Conservation (phyloP, 2,113 vertebrate genomes). For the Plecotus auritus region DNA sequence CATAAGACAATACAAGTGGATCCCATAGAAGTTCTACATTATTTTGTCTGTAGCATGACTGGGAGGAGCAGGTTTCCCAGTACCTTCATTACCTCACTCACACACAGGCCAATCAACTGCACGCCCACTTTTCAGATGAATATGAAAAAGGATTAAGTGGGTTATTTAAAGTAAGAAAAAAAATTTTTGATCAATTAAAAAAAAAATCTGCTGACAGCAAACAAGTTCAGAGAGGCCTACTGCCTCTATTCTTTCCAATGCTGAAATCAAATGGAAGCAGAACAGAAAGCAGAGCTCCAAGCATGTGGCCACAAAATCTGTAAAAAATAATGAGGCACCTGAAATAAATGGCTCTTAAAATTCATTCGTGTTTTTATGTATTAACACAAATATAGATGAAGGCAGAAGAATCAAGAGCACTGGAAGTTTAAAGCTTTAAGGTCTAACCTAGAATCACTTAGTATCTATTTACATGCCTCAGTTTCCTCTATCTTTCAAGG, state of each 20-base stretch:
- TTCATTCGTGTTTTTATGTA: neutral
- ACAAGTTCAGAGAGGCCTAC: conserved; percentile 45
- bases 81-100: neutral
- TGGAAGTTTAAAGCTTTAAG: neutral
- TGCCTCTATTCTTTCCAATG: neutral
- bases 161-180: neutral
- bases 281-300: neutral
- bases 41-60: neutral
- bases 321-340: neutral
- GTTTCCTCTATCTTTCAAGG: conserved; percentile 55
- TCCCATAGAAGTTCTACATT: neutral
- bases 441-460: neutral
- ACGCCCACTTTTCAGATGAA: conserved; percentile 24
- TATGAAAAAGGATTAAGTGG: neutral
- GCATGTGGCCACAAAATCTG: neutral
- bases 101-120: neutral
- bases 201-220: neutral
- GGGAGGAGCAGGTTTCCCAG: neutral
- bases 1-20: neutral
- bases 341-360: neutral
- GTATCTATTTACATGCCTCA: conserved; percentile 44
- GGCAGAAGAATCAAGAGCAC: neutral
- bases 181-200: neutral
- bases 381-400: neutral
- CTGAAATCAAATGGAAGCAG: neutral